A percentile compares a stretch with the other conserved stretches of the same genome.
Evolutionary conservation across 1,140 invertebrate genomes (phyloP).

Genomic region (Brachystomella parvula): DNA sequence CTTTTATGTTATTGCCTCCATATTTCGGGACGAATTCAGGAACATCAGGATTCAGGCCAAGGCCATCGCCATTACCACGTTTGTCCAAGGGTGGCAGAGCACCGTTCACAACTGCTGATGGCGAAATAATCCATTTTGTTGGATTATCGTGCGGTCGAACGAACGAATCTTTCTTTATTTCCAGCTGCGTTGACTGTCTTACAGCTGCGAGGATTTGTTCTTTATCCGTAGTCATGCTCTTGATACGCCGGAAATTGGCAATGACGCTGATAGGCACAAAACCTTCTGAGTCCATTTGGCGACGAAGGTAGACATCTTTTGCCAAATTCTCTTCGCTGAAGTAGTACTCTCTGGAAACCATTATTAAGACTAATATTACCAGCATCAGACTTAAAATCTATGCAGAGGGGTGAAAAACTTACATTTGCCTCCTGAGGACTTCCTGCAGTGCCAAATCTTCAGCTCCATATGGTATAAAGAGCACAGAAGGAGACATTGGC

Average conservation of each 20-base stretch:
- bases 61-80: constrained; percentile 45
- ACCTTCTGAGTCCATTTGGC: constrained; percentile 92
- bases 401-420: not conserved
- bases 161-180: constrained; percentile 56
- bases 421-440: constrained; percentile 11
- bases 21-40: constrained; percentile 61
- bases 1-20: not conserved
- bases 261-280: constrained; percentile 87
- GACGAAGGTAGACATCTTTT: constrained; percentile 89
- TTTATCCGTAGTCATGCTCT: constrained; percentile 75
- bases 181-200: constrained; percentile 68
- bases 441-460: constrained; percentile 13
- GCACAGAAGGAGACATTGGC: not conserved
- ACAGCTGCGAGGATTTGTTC: constrained; percentile 73
- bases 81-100: not conserved
- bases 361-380: not conserved
- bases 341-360: constrained; percentile 72
- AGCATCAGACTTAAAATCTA: constrained; percentile 13
- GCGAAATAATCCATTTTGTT: constrained; percentile 73
- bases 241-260: constrained; percentile 89
- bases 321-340: constrained; percentile 95
- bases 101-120: constrained; percentile 42
- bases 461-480: constrained; percentile 9
- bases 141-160: constrained; percentile 72
- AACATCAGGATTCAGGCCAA: constrained; percentile 73